Percentiles rank a stretch among this genome's conserved stretches.
These are phyloP conservation scores for Gopherus flavomarginatus DNA, from an alignment of 2,113 vertebrate genomes.

Conservation along the genomic window DNA sequence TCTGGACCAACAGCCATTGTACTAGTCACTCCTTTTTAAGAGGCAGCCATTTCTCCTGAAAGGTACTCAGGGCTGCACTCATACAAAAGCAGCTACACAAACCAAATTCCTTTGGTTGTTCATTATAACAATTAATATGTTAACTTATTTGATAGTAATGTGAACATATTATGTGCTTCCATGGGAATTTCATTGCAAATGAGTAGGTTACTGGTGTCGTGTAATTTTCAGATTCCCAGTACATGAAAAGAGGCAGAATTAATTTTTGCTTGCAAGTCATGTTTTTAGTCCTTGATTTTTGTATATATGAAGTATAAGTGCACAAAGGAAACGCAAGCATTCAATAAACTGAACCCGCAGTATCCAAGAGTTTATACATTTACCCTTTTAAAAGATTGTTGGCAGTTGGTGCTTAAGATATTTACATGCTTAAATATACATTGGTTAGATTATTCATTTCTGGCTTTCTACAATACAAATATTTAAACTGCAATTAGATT, in stretches of 20 bases:
- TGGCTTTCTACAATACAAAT: slow-evolving; percentile 29
- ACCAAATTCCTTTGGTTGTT: slow-evolving; percentile 61
- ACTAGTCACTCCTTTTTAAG: neutral
- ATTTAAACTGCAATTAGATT: slow-evolving; percentile 1
- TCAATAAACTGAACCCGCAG: neutral
- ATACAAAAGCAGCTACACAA: slow-evolving; percentile 62
- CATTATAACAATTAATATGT: slow-evolving; percentile 57
- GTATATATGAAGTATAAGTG: neutral
- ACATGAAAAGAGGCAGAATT: neutral
- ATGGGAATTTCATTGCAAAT: slow-evolving; percentile 66
- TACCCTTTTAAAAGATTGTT: slow-evolving; percentile 27
- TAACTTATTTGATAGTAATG: slow-evolving; percentile 60
- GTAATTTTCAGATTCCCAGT: slow-evolving; percentile 48
- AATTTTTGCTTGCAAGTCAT: slow-evolving; percentile 3
- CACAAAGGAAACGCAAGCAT: neutral
- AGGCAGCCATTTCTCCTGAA: neutral
- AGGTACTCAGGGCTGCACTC: slow-evolving; percentile 43
- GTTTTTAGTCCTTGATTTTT: neutral
- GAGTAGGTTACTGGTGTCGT: slow-evolving; percentile 48
- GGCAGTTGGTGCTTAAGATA: slow-evolving; percentile 13
- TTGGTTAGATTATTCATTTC: slow-evolving; percentile 30
- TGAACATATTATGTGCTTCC: slow-evolving; percentile 45
- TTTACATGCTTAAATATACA: neutral
- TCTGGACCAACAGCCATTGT: neutral
- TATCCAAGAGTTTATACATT: neutral